A percentile compares a stretch with the other conserved stretches of the same genome.
Conservation (phyloP, 1,140 invertebrate genomes). For the Tetramorium simillimum region DNA sequence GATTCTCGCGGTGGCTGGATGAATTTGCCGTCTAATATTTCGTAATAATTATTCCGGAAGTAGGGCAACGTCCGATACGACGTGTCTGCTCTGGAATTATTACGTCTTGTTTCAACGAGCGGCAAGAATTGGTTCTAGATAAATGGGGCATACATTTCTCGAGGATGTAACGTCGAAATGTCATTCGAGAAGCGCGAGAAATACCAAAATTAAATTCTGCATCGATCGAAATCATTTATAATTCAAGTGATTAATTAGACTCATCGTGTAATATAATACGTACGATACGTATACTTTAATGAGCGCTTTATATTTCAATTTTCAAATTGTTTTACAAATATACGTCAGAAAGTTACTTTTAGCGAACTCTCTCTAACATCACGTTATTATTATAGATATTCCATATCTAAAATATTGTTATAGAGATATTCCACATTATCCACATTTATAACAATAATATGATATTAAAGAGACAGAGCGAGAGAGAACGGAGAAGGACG, state of each 20-base stretch:
- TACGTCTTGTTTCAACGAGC: not conserved
- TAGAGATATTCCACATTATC: too few species aligned
- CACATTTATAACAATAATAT: too few species aligned
- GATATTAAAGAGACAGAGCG: too few species aligned
- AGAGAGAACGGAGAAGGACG: too few species aligned
- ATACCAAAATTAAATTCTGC: not conserved
- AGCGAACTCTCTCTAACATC: too few species aligned
- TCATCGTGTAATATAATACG: not conserved
- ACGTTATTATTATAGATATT: too few species aligned
- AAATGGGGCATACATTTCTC: not conserved
- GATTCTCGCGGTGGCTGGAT: constrained; percentile 38
- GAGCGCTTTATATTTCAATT: too few species aligned
- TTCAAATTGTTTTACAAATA: too few species aligned
- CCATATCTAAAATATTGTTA: too few species aligned
- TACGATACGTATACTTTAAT: too few species aligned
- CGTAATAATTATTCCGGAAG: constrained; percentile 53
- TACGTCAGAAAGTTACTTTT: too few species aligned
- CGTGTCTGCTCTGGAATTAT: constrained; percentile 20
- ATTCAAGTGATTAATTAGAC: not conserved
- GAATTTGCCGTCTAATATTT: constrained; percentile 57
- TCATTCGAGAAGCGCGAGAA: not conserved
- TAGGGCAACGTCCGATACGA: constrained; percentile 8
- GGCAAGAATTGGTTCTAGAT: not conserved
- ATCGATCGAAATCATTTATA: not conserved
- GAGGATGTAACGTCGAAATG: not conserved